Evolutionary conservation across 2,113 vertebrate genomes (phyloP), one percentile per base, ranked within the genome.

Genomic region (cattle (Bos taurus)): DNA sequence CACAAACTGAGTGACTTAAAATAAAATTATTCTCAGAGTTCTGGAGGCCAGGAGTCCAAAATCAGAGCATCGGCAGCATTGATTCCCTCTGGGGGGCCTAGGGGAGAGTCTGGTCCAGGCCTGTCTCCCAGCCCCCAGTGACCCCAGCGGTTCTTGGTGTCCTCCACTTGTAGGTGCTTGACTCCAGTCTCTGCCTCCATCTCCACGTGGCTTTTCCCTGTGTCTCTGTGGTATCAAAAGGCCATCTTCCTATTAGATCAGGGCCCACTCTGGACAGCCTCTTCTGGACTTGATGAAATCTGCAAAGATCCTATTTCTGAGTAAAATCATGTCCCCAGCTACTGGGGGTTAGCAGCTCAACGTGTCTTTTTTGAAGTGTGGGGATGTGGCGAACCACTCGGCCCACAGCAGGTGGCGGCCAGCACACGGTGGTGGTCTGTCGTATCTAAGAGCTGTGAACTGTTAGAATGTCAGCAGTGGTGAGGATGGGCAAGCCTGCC

Each of bases 41-140:
- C 71, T 90, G 85, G 64, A 93, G 30, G 64, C 91, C 88, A 78
- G 56, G 90, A 90, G 64, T 59, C 64, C 82, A 25, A 17, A 60
- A 23, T 84, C 48, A 50, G 77, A 40, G 54, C 6, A 14, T 48
- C 21, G 13, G 60, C 52, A 12, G 23, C 1, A 4, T 10, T 78
- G 62, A 50, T 71, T 88, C 36, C 28, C 88, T 89, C 57, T 12
- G n/a, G 43, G 26, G 30, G 25, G 46, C 43, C 71, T 5, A 28
- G 59, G 11, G 28, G 13, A 13, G 89, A 13, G 91, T 26, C 26
- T 52, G 59, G 4, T 50, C n/a, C 48, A 14, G 54, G 60, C 23
- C 54, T 80, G 52, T 81, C 88, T 93, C 60, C 4, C 2, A 2
- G 30, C 21, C 57, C 54, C 60, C 56, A 56, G 77, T 36, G 50